Conservation (phyloP, 2,888 invertebrate species). For the Gari tellinella region DNA sequence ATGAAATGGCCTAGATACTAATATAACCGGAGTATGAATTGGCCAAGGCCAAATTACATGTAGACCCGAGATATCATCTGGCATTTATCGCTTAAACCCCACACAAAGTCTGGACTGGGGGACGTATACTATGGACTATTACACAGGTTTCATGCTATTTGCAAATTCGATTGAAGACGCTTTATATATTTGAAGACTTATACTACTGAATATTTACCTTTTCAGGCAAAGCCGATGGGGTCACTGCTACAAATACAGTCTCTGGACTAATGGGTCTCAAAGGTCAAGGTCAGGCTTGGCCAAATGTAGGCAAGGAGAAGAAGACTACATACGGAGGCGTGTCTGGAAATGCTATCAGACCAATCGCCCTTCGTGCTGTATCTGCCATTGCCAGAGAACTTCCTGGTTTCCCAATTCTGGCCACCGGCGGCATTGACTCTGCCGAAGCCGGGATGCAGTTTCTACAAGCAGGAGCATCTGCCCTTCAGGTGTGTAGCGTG, state of each 20-base stretch:
- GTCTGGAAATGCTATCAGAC: slow-evolving; percentile 96
- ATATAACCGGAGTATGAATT: too few species aligned
- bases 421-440: slow-evolving; percentile 98
- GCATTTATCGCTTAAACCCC: too few species aligned
- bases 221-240: slow-evolving; percentile 95
- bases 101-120: too few species aligned
- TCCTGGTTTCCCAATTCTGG: slow-evolving; percentile 96
- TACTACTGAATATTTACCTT: background rate
- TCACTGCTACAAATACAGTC: slow-evolving; percentile 98
- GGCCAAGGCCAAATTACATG: too few species aligned
- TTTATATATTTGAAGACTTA: background rate
- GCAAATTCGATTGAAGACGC: too few species aligned
- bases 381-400: slow-evolving; percentile 93
- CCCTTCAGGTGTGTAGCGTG: slow-evolving; percentile 94
- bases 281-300: slow-evolving; percentile 95
- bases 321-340: slow-evolving; percentile 97
- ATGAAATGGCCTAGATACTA: too few species aligned
- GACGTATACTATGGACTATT: too few species aligned
- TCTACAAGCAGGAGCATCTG: slow-evolving; percentile 95
- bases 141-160: too few species aligned
- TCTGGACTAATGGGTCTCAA: slow-evolving; percentile 96
- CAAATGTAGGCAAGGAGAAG: slow-evolving; percentile 92
- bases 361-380: slow-evolving; percentile 96
- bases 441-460: slow-evolving; percentile 98
- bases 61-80: too few species aligned